These are phyloP conservation scores for Thalpophila matura DNA, from an alignment of 2,888 invertebrate genomes.

Conservation along the genomic window DNA sequence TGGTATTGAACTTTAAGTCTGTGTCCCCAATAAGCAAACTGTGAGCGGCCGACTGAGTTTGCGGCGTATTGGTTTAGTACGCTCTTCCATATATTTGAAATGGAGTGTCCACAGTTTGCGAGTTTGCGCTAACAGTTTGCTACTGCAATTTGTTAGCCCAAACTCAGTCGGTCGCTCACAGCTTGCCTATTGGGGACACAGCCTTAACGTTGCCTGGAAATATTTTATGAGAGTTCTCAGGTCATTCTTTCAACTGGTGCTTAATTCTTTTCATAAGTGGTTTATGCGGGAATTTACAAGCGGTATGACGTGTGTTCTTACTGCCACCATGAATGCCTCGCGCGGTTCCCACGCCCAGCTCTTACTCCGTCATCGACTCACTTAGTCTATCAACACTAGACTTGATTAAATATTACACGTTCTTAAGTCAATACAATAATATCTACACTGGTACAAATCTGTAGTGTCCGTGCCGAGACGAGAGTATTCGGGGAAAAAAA, in stretches of 20 bases:
- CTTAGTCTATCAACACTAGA: constrained; percentile 72
- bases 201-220: no score
- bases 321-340: constrained; percentile 13
- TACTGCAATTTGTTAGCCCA: no score
- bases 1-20: not conserved
- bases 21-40: no score
- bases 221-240: constrained; percentile 14
- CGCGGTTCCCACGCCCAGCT: constrained; percentile 74
- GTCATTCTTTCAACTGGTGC: constrained; percentile 15
- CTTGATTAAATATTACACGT: constrained; percentile 52
- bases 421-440: constrained; percentile 15
- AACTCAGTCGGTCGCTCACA: no score
- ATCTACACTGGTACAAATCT: constrained; percentile 14
- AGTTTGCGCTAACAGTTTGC: no score
- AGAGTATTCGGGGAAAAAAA: not conserved
- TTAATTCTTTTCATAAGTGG: constrained; percentile 44
- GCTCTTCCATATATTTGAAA: no score
- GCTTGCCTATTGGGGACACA: no score
- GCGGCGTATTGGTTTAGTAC: no score
- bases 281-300: constrained; percentile 18
- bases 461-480: not conserved
- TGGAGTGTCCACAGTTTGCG: no score
- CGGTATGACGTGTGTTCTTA: constrained; percentile 44
- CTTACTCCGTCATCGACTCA: constrained; percentile 72
- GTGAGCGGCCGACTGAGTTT: no score